A percentile compares a stretch with the other conserved stretches of the same genome.
Conservation (phyloP, 2,113 vertebrate genomes). For the Bothrops jararaca region DNA sequence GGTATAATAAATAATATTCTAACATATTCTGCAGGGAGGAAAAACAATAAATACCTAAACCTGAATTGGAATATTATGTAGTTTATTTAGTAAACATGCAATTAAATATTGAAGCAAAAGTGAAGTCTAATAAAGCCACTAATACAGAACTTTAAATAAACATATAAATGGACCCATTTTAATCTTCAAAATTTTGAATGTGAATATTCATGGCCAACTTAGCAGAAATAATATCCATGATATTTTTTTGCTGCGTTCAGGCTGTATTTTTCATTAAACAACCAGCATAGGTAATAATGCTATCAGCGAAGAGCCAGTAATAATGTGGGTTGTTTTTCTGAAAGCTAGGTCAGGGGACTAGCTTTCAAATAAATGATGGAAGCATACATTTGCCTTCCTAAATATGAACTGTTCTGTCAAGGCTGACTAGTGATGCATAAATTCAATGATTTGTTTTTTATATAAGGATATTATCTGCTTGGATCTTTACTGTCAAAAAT, state of each 20-base stretch:
- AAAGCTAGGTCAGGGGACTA: neutral
- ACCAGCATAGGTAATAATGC: neutral
- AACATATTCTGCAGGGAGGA: neutral
- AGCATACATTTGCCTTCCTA: neutral
- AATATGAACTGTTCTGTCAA: neutral
- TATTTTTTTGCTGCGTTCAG: constrained; percentile 7
- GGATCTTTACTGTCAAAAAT: neutral
- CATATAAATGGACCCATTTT: constrained; percentile 26
- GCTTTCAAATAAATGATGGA: neutral
- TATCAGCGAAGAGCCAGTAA: neutral
- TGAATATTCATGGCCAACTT: constrained; percentile 33
- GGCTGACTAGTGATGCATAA: neutral
- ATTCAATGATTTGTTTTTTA: neutral
- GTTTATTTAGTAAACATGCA: neutral
- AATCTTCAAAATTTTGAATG: constrained; percentile 34
- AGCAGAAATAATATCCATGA: neutral
- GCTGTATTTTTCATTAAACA: neutral
- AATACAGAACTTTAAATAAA: constrained; percentile 15
- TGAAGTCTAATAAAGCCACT: neutral
- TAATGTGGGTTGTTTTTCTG: neutral
- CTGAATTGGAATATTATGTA: neutral
- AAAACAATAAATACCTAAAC: neutral
- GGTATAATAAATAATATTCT: neutral
- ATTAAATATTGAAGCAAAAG: neutral
- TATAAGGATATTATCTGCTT: neutral